Base-by-base conservation (phyloP, 2,888 invertebrate genomes). In the Allacma fusca region DNA sequence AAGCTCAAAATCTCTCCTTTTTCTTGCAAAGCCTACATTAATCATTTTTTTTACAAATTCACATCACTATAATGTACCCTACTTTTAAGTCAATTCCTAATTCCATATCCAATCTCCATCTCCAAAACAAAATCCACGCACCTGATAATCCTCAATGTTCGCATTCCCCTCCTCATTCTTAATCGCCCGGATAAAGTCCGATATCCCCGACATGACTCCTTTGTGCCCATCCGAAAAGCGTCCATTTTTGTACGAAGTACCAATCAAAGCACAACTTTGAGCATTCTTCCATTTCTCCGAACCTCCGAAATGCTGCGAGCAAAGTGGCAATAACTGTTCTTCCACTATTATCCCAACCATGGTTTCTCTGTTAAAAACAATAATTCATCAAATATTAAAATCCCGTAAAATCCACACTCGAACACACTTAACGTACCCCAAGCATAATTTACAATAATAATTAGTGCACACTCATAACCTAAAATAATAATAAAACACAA, bases 341-440 rank as follows among this genome's bases (percentile, higher is more conserved):
- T 83, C 80, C 2, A 81, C 74, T 26, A 81, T 81, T 29, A 83
- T 70, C 12, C 83, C 83, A 12, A 81, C 81, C 82, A 83, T 83
- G 34, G 9, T 34, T 34, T 34, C 34, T 7, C 9, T 34, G 34
- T 7, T 34, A 34, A 34, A 9, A 4, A 7, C 9, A 9, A 34
- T 34, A 34, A 34, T 34, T 34, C 5, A 7, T 7, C 4, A 34
- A 7, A 34, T 7, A 34, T 34, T 7, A 34, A 34, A 34, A 34
- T 7, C 4, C 34, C 34, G 9, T 34, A 9, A 34, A 34, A 34
- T 34, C 4, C n/a, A n/a, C n/a, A n/a, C n/a, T n/a, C n/a, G n/a
- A n/a, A n/a, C n/a, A n/a, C n/a, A n/a, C n/a, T n/a, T n/a, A n/a
- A n/a, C n/a, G n/a, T n/a, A n/a, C n/a, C n/a, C n/a, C n/a, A n/a